phyloP scores from a whole-genome alignment of 2,888 invertebrate species.

The Harmothoe impar region DNA sequence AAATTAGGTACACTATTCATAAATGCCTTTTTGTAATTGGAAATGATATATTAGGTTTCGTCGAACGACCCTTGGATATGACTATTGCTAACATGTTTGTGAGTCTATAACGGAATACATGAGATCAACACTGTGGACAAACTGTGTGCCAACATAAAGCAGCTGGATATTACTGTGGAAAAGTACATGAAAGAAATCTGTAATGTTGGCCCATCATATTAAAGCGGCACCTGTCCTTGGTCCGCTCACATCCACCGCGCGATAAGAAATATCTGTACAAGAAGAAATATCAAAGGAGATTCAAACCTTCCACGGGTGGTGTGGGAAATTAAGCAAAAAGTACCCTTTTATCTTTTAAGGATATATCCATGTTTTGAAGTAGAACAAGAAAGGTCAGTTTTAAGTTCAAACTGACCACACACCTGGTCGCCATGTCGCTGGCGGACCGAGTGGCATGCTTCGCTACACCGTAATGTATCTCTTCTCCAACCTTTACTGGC shows the following conservation, averaged over 20 bases:
- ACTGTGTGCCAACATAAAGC: background rate
- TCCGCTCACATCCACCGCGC: too few species aligned
- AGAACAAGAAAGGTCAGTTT: background rate
- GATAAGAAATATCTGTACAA: too few species aligned
- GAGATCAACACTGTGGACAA: conserved; percentile 25
- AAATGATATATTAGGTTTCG: too few species aligned
- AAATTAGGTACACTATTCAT: too few species aligned
- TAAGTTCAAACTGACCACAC: background rate
- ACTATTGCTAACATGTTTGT: background rate
- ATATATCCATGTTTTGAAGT: too few species aligned
- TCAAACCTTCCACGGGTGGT: background rate
- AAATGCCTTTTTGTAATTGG: too few species aligned
- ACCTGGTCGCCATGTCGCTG: background rate
- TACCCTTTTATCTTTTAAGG: too few species aligned
- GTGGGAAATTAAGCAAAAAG: background rate
- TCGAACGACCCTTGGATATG: too few species aligned
- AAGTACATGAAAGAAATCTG: background rate
- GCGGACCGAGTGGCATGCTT: too few species aligned
- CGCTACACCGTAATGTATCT: background rate
- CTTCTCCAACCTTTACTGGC: conserved; percentile 4
- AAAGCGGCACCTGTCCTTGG: too few species aligned
- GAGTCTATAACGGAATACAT: background rate
- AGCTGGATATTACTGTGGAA: background rate
- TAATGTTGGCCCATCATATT: too few species aligned
- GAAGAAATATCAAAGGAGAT: background rate